Conservation (phyloP, 2,888 invertebrate genomes). For the Oscheius myriophilus region DNA sequence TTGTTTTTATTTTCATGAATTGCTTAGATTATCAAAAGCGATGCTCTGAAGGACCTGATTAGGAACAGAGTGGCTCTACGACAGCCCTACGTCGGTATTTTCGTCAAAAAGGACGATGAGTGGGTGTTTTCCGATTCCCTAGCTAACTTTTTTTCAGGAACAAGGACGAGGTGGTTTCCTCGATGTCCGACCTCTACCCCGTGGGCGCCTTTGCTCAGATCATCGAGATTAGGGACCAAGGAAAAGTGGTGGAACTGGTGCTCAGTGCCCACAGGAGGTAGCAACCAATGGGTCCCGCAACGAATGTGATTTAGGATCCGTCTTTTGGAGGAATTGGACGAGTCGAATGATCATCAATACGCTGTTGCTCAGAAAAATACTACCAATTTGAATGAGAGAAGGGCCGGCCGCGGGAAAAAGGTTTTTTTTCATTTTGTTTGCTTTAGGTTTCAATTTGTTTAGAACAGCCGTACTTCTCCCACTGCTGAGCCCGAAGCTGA, state of each 20-base stretch:
- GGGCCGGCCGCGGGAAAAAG: conserved; percentile 5
- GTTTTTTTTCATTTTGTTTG: not conserved
- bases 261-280: conserved; percentile 79
- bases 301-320: conserved; percentile 18
- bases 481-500: too few relatives aligned
- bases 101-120: conserved; percentile 90
- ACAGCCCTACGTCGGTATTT: conserved; percentile 96
- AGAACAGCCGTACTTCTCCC: too few relatives aligned
- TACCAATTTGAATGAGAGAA: conserved; percentile 25
- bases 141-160: conserved; percentile 32
- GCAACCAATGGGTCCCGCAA: not conserved
- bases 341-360: conserved; percentile 18
- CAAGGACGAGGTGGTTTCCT: conserved; percentile 76
- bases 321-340: conserved; percentile 28
- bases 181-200: conserved; percentile 84
- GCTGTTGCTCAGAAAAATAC: conserved; percentile 2
- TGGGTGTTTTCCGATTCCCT: conserved; percentile 65
- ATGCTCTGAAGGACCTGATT: conserved; percentile 86
- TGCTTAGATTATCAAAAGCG: conserved; percentile 82
- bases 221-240: conserved; percentile 84
- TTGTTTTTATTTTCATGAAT: not conserved
- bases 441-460: too few relatives aligned
- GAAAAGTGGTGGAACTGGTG: conserved; percentile 85
- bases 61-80: conserved; percentile 88
- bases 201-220: conserved; percentile 94